These are phyloP conservation scores for Sylvicapra grimmia DNA, from an alignment of 2,113 vertebrate species.

Conservation along the genomic window DNA sequence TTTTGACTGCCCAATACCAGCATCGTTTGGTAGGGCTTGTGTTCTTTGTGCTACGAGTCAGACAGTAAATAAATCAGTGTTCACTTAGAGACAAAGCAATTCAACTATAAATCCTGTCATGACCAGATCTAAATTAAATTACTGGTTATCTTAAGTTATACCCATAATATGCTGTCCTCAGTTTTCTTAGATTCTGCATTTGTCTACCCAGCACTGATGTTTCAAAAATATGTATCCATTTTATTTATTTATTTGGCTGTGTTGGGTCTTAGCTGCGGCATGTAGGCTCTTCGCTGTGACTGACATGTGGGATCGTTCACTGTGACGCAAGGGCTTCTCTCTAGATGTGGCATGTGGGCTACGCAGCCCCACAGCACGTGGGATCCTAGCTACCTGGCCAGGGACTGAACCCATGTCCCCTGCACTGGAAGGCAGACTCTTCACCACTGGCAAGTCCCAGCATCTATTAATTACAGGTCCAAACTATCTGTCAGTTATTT, in stretches of 20 bases:
- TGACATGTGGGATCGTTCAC: background rate
- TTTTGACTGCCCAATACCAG: slow-evolving; percentile 89
- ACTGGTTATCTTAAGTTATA: background rate
- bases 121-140: background rate
- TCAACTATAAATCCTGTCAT: background rate
- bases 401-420: background rate
- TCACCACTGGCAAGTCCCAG: background rate
- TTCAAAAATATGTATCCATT: background rate
- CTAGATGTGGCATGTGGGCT: background rate
- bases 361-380: background rate
- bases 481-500: background rate
- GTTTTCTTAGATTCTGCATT: background rate
- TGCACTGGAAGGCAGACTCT: background rate
- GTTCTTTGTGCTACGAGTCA: slow-evolving; percentile 82
- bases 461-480: background rate
- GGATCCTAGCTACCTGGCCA: background rate
- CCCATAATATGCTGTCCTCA: background rate
- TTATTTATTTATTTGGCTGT: background rate
- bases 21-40: slow-evolving; percentile 88
- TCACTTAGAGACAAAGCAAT: background rate
- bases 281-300: background rate
- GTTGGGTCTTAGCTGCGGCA: background rate
- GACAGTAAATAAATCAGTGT: background rate
- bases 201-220: background rate
- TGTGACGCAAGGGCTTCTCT: background rate